Evolutionary conservation across 2,113 vertebrate genomes (phyloP), one percentile per base, ranked within the genome.

Genomic region (Alligator sinensis): DNA sequence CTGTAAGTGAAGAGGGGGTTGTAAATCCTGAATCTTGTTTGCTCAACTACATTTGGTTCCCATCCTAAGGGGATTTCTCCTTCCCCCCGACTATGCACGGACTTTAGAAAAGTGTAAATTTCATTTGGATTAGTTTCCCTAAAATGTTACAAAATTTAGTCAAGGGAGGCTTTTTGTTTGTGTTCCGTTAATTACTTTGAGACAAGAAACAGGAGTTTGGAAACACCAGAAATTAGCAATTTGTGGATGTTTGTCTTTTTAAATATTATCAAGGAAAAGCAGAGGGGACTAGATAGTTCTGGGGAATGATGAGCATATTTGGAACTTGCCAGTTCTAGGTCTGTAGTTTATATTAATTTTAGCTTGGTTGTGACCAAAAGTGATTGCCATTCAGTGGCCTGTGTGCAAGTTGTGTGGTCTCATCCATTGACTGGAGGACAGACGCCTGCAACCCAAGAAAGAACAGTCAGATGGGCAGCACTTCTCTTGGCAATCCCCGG

Each of bases 11-110:
- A 64, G 84, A 94, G 86, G 87, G 95, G 82, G 34, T 90, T 89
- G 84, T 95, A 94, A 96, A 95, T 95, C 91, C 80, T 87, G 70
- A 78, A 72, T 86, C 90, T 92, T 82, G 89, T 96, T 97, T 95
- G 87, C 80, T 80, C 82, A 96, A 90, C 85, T 28, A 64, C 55
- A 79, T 89, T 92, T 81, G 58, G 9, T 95, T 92, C 77, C 93
- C 84, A 47, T 93, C 84, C 77, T 86, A 28, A 86, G 89, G 95
- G 90, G 76, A 70, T 93, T 94, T 94, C 87, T n/a, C 54, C 59
- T 96, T 95, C 47, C 62, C 62, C 3, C 21, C 90, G 85, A 47
- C 72, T 91, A n/a, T 64, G 86, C 55, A 34, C 92, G 83, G 2
- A 0, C 90, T 95, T 95, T 61, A 91, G 87, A 94, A 94, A 93